Base-by-base conservation (phyloP, 2,113 vertebrate species). In the Neotoma lepida region DNA sequence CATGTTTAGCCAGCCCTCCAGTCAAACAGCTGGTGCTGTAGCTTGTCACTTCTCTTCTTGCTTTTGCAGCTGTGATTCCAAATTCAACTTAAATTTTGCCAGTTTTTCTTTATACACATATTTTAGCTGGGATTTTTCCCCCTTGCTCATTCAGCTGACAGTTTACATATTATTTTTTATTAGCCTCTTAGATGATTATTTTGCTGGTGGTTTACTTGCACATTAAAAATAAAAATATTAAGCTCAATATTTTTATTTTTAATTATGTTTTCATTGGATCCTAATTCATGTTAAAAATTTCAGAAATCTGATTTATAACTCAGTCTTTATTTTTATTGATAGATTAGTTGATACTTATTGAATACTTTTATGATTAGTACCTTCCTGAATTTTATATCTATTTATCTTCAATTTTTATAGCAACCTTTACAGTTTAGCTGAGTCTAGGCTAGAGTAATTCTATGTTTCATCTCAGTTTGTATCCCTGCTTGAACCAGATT, bases 181-280 rank as follows among this genome's bases (percentile, higher is more conserved):
- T 88, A 91, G 39, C 13, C 51, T 84, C 35, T 86, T 90, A 76
- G 61, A 78, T 81, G 33, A 9, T 81, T 56, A 44, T 58, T 91
- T 93, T 93, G 74, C 10, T 82, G 24, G 24, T 95, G 22, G 22
- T 88, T 94, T 88, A 96, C 33, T 80, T 94, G 66, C 78, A 74
- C 28, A 86, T 80, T 94, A 82, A 81, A 96, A 95, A 90, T 58
- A 39, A 74, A 90, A 70, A 73, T 64, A 78, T 84, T 63, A 30
- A 93, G 30, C 24, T 92, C 95, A 82, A 54, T 93, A 7, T 46
- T 41, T 20, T 96, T 39, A 85, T 85, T 94, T 30, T 94, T 95
- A 80, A 39, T 90, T 89, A 15, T 90, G 15, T 89, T 88, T 94
- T 90, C 70, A 92, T 89, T 90, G 61, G 92, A 44, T 96, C 58